Evolutionary conservation across 2,113 vertebrate genomes (phyloP).

Genomic region (Psittacara wagleri): DNA sequence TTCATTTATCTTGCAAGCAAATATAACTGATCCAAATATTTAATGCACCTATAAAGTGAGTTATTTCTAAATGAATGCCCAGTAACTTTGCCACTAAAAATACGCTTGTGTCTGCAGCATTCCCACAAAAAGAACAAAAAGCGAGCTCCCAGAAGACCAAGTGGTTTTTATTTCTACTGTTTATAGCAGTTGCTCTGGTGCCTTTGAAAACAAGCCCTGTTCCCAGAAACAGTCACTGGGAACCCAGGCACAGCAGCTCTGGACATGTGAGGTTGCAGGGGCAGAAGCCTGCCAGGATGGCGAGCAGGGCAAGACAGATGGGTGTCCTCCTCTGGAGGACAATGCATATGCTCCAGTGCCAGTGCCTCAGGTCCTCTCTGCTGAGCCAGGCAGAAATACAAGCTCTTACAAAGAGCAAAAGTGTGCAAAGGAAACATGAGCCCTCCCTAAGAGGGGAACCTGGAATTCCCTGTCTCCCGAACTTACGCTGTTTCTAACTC

Average conservation of each 20-base stretch:
- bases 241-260: not conserved
- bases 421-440: rapidly evolving
- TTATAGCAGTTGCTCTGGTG: slow-evolving; percentile 29
- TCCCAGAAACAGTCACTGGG: not conserved
- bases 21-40: not conserved
- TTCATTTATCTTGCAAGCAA: not conserved
- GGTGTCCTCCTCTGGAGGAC: not conserved
- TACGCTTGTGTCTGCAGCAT: not conserved
- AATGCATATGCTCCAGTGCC: not conserved
- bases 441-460: not conserved
- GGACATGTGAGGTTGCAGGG: rapidly evolving
- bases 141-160: not conserved
- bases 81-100: not conserved
- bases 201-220: not conserved
- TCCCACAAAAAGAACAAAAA: slow-evolving; percentile 10
- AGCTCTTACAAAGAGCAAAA: not conserved
- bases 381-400: not conserved
- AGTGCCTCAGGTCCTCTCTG: not conserved
- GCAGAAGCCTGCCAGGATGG: not conserved
- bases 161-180: not conserved
- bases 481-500: not conserved
- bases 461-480: not conserved
- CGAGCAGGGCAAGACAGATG: rapidly evolving
- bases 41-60: not conserved
- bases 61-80: not conserved